phyloP scores from a whole-genome alignment of 2,888 invertebrate species.

The Protophormia terraenovae region DNA sequence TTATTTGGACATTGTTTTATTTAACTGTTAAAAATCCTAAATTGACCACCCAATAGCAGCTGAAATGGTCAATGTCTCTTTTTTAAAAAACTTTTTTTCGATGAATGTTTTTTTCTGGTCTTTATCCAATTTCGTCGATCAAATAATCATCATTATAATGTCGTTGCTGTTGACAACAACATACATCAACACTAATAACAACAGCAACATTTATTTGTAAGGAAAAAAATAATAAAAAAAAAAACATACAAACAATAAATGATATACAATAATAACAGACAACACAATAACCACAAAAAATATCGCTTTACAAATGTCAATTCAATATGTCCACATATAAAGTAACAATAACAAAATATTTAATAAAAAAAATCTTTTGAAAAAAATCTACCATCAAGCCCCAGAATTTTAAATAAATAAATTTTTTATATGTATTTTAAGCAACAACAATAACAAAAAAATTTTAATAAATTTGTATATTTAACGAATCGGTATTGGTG shows the following conservation, averaged over 20 bases:
- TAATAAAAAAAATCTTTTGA: neutral
- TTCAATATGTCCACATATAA: conserved; percentile 44
- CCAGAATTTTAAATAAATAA: conserved; percentile 17
- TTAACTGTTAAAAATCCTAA: conserved; percentile 14
- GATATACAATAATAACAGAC: conserved; percentile 1
- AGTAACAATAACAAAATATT: conserved; percentile 32
- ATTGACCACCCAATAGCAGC: conserved; percentile 43
- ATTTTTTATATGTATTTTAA: neutral
- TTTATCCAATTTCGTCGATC: conserved; percentile 41
- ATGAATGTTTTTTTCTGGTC: neutral
- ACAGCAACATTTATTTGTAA: neutral
- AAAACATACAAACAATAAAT: neutral
- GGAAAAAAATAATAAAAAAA: neutral
- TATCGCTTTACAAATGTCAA: conserved; percentile 64
- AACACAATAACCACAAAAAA: conserved; percentile 3
- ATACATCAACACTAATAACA: conserved; percentile 50
- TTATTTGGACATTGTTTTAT: neutral
- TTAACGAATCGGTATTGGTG: conserved; percentile 30
- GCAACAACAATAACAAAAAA: conserved; percentile 3
- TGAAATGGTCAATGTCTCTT: neutral
- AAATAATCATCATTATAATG: conserved; percentile 59
- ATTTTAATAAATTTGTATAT: neutral
- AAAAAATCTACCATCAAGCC: neutral
- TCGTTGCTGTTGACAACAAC: conserved; percentile 58
- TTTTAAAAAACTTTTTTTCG: neutral